Percentiles rank a stretch among this genome's conserved stretches.
Evolutionary conservation across 2,113 vertebrate genomes (phyloP).

Genomic region (Fregetta grallaria): DNA sequence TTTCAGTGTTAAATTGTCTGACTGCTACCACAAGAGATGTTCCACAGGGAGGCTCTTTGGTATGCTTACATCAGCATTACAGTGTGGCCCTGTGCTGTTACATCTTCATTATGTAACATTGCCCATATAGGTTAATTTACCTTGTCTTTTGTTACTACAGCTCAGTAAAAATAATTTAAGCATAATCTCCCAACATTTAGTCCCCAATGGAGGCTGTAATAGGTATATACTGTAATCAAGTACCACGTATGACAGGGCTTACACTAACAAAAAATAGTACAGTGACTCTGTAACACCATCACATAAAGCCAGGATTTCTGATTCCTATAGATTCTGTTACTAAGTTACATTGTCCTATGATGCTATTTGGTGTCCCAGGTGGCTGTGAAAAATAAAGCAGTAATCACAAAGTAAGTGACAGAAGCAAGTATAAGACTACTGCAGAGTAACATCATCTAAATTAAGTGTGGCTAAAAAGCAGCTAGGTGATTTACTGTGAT

Average conservation of each 20-base stretch:
- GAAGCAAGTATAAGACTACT: not conserved
- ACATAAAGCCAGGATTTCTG: not conserved
- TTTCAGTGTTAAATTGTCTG: not conserved
- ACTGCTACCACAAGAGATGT: not conserved
- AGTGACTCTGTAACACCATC: not conserved
- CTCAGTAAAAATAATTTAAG: not conserved
- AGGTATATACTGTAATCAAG: not conserved
- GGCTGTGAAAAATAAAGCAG: not conserved
- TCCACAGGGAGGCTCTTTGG: not conserved
- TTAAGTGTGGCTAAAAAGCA: not conserved
- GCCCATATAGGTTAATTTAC: not conserved
- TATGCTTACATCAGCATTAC: not conserved
- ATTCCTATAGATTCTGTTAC: not conserved
- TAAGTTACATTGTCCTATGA: not conserved
- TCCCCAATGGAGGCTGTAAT: not conserved
- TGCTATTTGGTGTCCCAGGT: not conserved
- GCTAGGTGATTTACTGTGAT: not conserved
- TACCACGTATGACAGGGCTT: fast-evolving
- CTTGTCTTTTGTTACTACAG: not conserved
- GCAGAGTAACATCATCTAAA: not conserved
- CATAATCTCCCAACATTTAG: not conserved
- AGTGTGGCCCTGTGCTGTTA: fast-evolving
- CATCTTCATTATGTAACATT: not conserved
- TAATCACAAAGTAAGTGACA: not conserved
- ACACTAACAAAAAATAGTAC: not conserved